Evolutionary conservation across 1,140 invertebrate species (phyloP), one percentile per base, ranked within the genome.

Genomic region (Cydia strobilella): DNA sequence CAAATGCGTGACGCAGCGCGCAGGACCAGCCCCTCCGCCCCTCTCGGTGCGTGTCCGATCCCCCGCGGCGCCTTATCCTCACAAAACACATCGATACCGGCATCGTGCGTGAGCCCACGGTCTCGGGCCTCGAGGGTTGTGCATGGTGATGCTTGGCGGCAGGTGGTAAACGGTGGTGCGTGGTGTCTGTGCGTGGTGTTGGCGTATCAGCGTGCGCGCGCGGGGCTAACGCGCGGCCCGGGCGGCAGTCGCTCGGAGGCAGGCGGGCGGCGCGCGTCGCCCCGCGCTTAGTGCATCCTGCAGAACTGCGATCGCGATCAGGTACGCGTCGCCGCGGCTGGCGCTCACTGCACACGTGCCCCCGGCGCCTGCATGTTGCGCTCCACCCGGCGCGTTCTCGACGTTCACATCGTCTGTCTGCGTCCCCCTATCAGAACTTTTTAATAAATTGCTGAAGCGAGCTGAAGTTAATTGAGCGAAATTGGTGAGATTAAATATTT

Each of bases 1-100:
- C 79, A 87, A 88, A 90, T 90, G 89, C 89, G 90, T 92, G 89
- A 89, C 89, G 89, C 90, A 92, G 86, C 88, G 90, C 89, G 90
- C 90, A 92, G 87, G 90, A 91, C 74, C 86, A 81, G 79, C 81
- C 76, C 88, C 86, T 45, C 87, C 82, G 79, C 83, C 76, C 81
- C 85, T 82, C 84, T 78, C 84, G 79, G 84, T 89, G 87, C 87
- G 88, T 89, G 87, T 75, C 78, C 80, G 66, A 39, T 42, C 84
- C 86, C 80, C 82, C 81, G 81, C 82, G 45, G n/a, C 73, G 31
- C 72, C 59, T n/a, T 45, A 76, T 59, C 78, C 66, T 78, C 74
- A 74, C 79, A 74, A 76, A 87, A 89, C 83, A 89, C 87, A 90
- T 91, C 88, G 86, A 91, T 90, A 88, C 83, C 87, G 82, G 83